Evolutionary conservation across 1,140 invertebrate species (phyloP).

Genomic region (Cotesia glomerata): DNA sequence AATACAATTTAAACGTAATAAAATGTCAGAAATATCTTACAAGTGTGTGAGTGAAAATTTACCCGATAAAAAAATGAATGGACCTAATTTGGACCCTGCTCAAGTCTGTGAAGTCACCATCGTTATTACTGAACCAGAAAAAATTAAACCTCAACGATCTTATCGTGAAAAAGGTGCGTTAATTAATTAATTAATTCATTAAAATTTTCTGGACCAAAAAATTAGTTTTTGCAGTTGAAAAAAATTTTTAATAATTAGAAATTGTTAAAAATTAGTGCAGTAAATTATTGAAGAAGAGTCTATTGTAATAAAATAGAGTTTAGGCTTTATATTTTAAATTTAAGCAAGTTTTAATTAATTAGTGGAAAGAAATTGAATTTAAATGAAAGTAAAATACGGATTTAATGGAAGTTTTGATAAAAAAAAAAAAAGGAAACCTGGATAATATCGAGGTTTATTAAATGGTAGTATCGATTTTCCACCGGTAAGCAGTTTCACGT

Average conservation of each 20-base stretch:
- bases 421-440: neutral
- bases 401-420: neutral
- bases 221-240: neutral
- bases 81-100: slow-evolving; percentile 30
- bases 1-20: neutral
- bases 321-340: too few relatives aligned
- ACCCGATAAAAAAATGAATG: too few relatives aligned
- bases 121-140: slow-evolving; percentile 40
- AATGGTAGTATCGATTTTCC: slow-evolving; percentile 60
- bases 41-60: too few relatives aligned
- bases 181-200: neutral
- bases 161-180: slow-evolving; percentile 30
- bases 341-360: too few relatives aligned
- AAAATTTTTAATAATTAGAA: neutral
- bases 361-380: too few relatives aligned
- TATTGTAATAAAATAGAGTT: too few relatives aligned
- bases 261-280: too few relatives aligned
- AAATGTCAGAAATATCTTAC: slow-evolving; percentile 9
- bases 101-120: slow-evolving; percentile 44
- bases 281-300: too few relatives aligned
- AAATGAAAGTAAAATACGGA: too few relatives aligned
- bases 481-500: slow-evolving; percentile 52
- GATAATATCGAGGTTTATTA: slow-evolving; percentile 34
- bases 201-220: neutral
- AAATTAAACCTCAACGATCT: slow-evolving; percentile 24